Conservation (phyloP, 2,888 invertebrate genomes). For the Agriopis leucophaearia region DNA sequence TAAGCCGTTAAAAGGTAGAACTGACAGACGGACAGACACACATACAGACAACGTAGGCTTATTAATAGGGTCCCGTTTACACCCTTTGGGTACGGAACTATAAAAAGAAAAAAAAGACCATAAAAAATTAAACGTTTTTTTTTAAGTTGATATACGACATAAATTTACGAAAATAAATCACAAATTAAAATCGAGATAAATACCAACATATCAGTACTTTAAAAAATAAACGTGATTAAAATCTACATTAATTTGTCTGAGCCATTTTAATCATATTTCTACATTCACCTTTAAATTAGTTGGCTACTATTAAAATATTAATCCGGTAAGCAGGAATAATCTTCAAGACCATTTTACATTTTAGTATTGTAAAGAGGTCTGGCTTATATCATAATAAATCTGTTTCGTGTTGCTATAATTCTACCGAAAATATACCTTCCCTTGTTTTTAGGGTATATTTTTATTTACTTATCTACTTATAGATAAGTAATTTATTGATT, state of each 20-base stretch:
- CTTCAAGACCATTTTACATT: slow-evolving; percentile 16
- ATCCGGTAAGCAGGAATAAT: slow-evolving; percentile 28
- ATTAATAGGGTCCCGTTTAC: too few relatives aligned
- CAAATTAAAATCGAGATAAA: too few relatives aligned
- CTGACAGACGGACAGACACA: too few relatives aligned
- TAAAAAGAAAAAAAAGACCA: too few relatives aligned
- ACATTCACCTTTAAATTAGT: slow-evolving; percentile 1
- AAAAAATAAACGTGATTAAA: not conserved
- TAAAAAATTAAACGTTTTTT: too few relatives aligned
- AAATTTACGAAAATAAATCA: too few relatives aligned
- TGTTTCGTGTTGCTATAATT: slow-evolving; percentile 11
- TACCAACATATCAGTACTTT: not conserved
- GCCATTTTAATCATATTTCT: not conserved
- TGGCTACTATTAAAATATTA: slow-evolving; percentile 18
- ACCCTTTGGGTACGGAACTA: too few relatives aligned
- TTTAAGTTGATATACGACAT: too few relatives aligned
- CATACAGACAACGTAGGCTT: too few relatives aligned
- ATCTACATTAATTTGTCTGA: not conserved
- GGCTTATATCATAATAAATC: slow-evolving; percentile 21
- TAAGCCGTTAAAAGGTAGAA: too few relatives aligned
- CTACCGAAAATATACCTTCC: not conserved
- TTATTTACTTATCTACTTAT: not conserved
- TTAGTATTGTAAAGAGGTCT: slow-evolving; percentile 12
- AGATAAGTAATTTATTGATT: too few relatives aligned
- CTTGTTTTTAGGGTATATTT: not conserved